Evolutionary conservation across 92 coral and sea anemone genomes (phyloP).

Genomic region (Muricea muricata): DNA sequence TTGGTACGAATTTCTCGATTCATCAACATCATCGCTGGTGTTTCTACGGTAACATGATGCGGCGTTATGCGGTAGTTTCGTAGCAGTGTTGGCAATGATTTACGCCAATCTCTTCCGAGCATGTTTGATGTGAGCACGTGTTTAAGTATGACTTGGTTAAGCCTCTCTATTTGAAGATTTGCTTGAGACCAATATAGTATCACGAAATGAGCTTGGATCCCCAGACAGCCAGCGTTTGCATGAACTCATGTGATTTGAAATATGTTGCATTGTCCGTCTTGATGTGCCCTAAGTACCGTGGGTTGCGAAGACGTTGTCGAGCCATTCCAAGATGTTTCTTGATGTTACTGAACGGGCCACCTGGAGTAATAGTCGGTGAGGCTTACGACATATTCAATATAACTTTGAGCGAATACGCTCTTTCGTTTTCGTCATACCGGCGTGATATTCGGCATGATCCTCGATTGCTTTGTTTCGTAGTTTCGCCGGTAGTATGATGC

Average conservation of each 20-base stretch:
- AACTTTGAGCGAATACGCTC: slow-evolving; percentile 49
- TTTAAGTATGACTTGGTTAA: neutral
- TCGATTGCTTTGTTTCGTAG: slow-evolving; percentile 45
- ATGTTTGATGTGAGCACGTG: slow-evolving; percentile 8
- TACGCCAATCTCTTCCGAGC: slow-evolving; percentile 38
- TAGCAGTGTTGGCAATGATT: slow-evolving; percentile 30
- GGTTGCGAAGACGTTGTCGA: neutral
- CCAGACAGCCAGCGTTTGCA: slow-evolving; percentile 29
- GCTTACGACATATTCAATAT: slow-evolving; percentile 60
- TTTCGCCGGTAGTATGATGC: slow-evolving; percentile 46
- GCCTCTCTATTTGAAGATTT: slow-evolving; percentile 57
- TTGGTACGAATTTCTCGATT: slow-evolving; percentile 51
- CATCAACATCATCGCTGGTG: slow-evolving; percentile 22
- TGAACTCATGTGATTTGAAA: slow-evolving; percentile 35
- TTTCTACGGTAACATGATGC: slow-evolving; percentile 33
- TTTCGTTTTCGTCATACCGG: slow-evolving; percentile 58
- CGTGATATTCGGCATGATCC: slow-evolving; percentile 56
- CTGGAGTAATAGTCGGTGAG: slow-evolving; percentile 66
- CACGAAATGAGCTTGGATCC: slow-evolving; percentile 25
- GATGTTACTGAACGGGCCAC: slow-evolving; percentile 58
- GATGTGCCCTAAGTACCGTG: slow-evolving; percentile 36
- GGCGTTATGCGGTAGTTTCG: slow-evolving; percentile 35
- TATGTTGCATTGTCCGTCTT: slow-evolving; percentile 53
- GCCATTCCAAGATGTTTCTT: neutral
- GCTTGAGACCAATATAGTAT: slow-evolving; percentile 68